phyloP scores from a whole-genome alignment of 2,113 vertebrate species.

The Petaurus breviceps region DNA sequence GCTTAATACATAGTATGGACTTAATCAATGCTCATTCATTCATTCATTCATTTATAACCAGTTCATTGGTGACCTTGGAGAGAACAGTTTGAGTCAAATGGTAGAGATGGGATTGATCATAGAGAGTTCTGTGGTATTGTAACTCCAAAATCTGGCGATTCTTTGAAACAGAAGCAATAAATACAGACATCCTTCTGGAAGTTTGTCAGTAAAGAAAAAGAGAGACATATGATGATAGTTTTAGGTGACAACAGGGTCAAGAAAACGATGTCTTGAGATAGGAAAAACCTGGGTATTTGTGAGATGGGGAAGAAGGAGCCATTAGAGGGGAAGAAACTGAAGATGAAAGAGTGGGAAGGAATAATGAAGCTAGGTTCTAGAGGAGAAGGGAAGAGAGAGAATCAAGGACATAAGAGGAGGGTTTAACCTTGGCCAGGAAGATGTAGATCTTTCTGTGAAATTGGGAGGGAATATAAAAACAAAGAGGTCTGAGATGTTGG shows the following conservation, averaged over 20 bases:
- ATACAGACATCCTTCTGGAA: not conserved
- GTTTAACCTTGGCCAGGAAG: not conserved
- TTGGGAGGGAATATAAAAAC: not conserved
- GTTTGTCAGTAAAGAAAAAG: not conserved
- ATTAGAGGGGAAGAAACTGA: not conserved
- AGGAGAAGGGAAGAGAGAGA: not conserved
- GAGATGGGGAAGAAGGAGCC: not conserved
- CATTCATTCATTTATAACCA: not conserved
- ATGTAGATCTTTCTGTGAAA: not conserved
- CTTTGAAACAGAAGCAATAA: not conserved
- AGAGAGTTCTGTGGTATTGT: not conserved
- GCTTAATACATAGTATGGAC: too few relatives aligned
- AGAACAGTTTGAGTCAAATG: not conserved
- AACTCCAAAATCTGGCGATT: not conserved
- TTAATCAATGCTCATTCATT: not conserved
- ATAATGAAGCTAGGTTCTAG: not conserved
- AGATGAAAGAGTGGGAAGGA: not conserved
- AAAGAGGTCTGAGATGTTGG: not conserved
- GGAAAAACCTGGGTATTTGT: not conserved
- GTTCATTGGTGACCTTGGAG: not conserved
- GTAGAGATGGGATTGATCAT: not conserved
- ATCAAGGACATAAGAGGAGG: not conserved
- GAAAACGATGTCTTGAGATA: not conserved
- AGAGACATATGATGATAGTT: not conserved
- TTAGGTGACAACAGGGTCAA: not conserved